Evolutionary conservation across 64 coral and sea anemone species (phyloP).

Genomic region (Catalaphyllia jardinei): DNA sequence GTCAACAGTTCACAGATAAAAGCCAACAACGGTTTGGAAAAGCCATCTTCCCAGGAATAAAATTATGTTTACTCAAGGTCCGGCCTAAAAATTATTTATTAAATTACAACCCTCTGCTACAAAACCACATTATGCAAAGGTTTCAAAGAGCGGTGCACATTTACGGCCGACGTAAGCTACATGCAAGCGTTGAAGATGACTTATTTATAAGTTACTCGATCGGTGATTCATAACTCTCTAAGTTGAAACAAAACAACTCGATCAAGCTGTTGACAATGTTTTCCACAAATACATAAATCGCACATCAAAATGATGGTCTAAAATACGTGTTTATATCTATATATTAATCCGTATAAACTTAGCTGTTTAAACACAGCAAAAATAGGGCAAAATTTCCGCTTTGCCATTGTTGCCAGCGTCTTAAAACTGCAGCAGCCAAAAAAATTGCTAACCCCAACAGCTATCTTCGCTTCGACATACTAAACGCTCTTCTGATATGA

Average conservation of each 20-base stretch:
- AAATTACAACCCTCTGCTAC: not conserved
- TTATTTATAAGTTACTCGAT: not conserved
- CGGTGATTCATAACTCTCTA: not conserved
- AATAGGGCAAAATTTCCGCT: constrained; percentile 3
- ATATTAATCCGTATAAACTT: constrained; percentile 32
- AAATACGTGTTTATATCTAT: constrained; percentile 25
- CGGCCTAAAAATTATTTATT: not conserved
- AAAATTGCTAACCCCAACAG: not conserved
- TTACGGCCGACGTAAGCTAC: not conserved
- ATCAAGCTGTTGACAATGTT: constrained; percentile 5
- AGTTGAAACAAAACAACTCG: constrained; percentile 3
- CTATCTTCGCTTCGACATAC: constrained; percentile 51
- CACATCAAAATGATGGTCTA: not conserved
- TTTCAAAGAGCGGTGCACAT: not conserved
- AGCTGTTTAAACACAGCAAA: constrained; percentile 16
- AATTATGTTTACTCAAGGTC: not conserved
- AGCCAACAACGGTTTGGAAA: not conserved
- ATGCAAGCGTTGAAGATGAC: not conserved
- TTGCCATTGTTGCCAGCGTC: not conserved
- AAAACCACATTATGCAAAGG: constrained; percentile 1
- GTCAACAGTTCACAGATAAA: constrained; percentile 7
- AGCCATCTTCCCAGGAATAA: not conserved
- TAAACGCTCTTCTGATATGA: constrained; percentile 66
- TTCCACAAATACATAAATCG: constrained; percentile 19
- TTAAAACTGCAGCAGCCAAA: not conserved